Evolutionary conservation across 2,797 vertebrate genomes (phyloP).

Genomic region (Pterois miles): DNA sequence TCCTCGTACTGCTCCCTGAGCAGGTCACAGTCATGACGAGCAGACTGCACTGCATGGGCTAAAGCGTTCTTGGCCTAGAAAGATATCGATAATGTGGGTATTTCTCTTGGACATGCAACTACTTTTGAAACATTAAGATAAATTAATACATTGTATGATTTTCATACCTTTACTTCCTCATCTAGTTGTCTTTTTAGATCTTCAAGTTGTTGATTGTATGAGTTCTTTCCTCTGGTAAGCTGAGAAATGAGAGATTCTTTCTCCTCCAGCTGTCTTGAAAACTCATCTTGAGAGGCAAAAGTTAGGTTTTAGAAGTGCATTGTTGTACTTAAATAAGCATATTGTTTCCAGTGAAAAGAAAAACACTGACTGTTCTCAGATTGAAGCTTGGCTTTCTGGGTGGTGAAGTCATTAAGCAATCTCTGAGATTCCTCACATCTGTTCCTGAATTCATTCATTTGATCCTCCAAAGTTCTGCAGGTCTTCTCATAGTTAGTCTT

Average conservation of each 20-base stretch:
- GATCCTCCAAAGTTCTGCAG: conserved; percentile 88
- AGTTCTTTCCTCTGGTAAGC: conserved; percentile 86
- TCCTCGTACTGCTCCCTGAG: conserved; percentile 90
- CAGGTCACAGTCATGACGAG: conserved; percentile 78
- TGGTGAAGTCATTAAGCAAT: conserved; percentile 83
- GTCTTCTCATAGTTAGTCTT: conserved; percentile 88
- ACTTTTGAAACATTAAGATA: not conserved
- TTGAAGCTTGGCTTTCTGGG: conserved; percentile 87
- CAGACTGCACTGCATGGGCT: conserved; percentile 86
- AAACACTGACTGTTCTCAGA: conserved; percentile 84
- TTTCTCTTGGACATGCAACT: not conserved
- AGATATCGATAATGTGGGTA: not conserved
- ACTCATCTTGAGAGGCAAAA: conserved; percentile 74
- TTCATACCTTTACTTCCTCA: conserved; percentile 85
- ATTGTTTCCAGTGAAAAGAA: not conserved
- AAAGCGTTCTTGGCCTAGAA: conserved; percentile 87
- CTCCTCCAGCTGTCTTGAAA: conserved; percentile 86
- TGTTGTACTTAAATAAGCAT: not conserved
- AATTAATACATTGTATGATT: not conserved
- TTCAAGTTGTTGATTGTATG: conserved; percentile 88
- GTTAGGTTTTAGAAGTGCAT: not conserved
- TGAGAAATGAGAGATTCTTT: conserved; percentile 86
- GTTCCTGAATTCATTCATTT: conserved; percentile 85
- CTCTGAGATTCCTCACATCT: conserved; percentile 82
- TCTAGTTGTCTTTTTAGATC: conserved; percentile 89